phyloP scores from a whole-genome alignment of 2,888 invertebrate species.

The Merodon equestris region DNA sequence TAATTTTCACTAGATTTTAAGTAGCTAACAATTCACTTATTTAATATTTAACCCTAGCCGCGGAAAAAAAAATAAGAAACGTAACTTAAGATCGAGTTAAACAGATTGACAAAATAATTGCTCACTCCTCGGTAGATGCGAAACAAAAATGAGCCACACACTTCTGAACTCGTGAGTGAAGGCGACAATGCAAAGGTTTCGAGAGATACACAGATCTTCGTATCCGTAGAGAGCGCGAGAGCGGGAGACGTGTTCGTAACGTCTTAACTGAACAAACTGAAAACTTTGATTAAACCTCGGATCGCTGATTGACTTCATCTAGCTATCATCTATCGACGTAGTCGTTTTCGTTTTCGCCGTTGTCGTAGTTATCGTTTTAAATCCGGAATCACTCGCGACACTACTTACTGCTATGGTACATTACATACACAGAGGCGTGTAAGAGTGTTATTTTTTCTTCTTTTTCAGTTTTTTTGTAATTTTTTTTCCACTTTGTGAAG shows the following conservation, averaged over 20 bases:
- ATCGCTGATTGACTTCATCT: conserved; percentile 62
- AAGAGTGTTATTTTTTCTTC: too few relatives aligned
- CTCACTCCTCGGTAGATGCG: conserved; percentile 6
- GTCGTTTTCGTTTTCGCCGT: conserved; percentile 13
- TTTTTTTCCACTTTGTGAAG: conserved; percentile 4
- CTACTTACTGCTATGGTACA: conserved; percentile 21
- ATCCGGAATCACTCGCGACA: conserved; percentile 51
- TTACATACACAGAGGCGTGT: background rate
- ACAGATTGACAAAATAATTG: conserved; percentile 3
- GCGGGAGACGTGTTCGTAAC: conserved; percentile 31
- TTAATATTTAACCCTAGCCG: background rate
- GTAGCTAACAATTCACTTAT: conserved; percentile 5
- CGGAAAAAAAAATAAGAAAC: conserved; percentile 7
- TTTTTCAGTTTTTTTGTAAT: too few relatives aligned
- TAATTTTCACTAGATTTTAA: conserved; percentile 5
- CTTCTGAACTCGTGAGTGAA: conserved; percentile 26
- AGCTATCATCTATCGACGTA: conserved; percentile 44
- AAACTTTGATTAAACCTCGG: conserved; percentile 60
- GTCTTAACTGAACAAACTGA: conserved; percentile 60
- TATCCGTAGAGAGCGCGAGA: background rate
- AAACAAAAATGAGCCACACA: background rate
- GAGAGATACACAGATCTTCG: conserved; percentile 3
- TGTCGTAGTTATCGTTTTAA: conserved; percentile 11
- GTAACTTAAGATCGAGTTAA: conserved; percentile 21
- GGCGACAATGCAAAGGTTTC: background rate